Conservation (phyloP, 2,888 invertebrate species). For the Folsomia candida region DNA sequence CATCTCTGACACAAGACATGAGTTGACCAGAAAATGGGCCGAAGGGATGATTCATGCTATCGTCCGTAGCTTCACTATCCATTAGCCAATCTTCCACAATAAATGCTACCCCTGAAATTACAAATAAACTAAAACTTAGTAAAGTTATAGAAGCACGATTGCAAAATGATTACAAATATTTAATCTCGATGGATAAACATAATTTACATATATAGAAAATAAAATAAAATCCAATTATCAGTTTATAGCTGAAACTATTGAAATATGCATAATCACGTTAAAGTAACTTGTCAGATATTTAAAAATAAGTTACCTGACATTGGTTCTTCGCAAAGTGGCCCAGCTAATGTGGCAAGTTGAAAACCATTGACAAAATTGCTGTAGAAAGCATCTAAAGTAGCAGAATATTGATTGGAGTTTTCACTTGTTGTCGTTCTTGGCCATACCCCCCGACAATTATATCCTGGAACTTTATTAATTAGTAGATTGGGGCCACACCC, state of each 20-base stretch:
- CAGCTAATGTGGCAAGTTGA: conserved; percentile 79
- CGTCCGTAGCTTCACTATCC: conserved; percentile 43
- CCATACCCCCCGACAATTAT: conserved; percentile 62
- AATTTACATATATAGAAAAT: no score
- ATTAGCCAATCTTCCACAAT: conserved; percentile 78
- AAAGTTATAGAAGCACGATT: no score
- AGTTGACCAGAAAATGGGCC: conserved; percentile 73
- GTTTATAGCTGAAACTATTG: no score
- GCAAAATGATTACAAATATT: no score
- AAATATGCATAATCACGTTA: no score
- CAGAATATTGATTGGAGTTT: conserved; percentile 12
- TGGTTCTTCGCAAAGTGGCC: conserved; percentile 95
- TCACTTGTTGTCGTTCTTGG: conserved; percentile 40
- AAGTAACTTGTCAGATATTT: no score
- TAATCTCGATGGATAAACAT: no score
- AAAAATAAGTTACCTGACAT: no score
- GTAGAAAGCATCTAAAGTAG: conserved; percentile 57
- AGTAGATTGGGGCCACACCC: conserved; percentile 86
- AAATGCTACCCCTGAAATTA: conserved; percentile 91
- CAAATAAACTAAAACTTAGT: no score
- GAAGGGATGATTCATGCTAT: conserved; percentile 53
- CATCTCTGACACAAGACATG: conserved; percentile 85
- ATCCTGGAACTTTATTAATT: conserved; percentile 73
- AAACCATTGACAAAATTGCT: conserved; percentile 77
- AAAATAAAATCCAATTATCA: no score